These are phyloP conservation scores for Peromyscus polionotus DNA, from an alignment of 2,113 vertebrate genomes.

Conservation along the genomic window DNA sequence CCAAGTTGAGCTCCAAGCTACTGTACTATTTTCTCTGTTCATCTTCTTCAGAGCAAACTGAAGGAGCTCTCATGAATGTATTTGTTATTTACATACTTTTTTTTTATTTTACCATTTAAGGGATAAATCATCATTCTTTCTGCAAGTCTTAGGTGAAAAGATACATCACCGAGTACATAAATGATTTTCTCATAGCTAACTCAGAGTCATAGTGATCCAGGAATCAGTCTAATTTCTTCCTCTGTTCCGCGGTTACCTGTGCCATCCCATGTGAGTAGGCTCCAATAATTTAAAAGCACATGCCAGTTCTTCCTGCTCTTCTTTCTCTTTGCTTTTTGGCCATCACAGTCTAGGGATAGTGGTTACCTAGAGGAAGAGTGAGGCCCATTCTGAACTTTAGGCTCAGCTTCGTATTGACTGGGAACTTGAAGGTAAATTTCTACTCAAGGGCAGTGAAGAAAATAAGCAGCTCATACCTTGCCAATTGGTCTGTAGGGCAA, in stretches of 20 bases:
- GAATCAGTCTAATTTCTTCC: neutral
- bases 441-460: slow-evolving; percentile 91
- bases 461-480: slow-evolving; percentile 58
- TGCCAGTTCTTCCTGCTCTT: neutral
- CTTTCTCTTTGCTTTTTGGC: too few species aligned
- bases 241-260: neutral
- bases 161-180: neutral
- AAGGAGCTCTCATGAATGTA: too few species aligned
- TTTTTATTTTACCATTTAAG: neutral
- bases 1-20: too few species aligned
- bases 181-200: neutral
- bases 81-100: too few species aligned
- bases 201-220: neutral
- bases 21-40: too few species aligned
- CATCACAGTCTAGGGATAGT: slow-evolving; percentile 73
- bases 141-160: neutral
- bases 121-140: neutral
- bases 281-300: neutral
- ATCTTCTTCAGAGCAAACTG: too few species aligned
- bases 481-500: slow-evolving; percentile 91
- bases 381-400: slow-evolving; percentile 57
- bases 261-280: neutral
- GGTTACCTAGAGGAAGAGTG: slow-evolving; percentile 77
- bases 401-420: slow-evolving; percentile 18
- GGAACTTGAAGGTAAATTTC: slow-evolving; percentile 89